Base-by-base conservation (phyloP, 2,888 invertebrate genomes). In the Cepaea hortensis region DNA sequence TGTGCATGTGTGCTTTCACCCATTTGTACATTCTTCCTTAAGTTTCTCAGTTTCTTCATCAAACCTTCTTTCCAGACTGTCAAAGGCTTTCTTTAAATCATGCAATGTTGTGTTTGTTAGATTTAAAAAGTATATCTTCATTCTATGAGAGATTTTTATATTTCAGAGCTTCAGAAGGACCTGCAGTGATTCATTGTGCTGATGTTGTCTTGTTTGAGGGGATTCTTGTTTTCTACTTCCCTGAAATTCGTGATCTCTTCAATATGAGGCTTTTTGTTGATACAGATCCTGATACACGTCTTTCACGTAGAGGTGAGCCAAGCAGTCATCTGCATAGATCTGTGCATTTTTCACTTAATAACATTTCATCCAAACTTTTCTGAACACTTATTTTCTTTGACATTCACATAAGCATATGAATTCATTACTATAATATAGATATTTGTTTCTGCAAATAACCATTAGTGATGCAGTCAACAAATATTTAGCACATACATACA, bases 221-320 rank as follows among this genome's bases (percentile, higher is more conserved):
- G 46, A 99, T 99, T 94, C 96, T 99, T 87, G 98, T 98, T 70
- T 99, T 99, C 95, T 99, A 99, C 95, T 98, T 98, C 95, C 97
- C 98, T 0, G 97, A 98, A 94, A 97, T 99, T 89, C 95, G 99
- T 84, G 97, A 98, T 88, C 95, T 99, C 87, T 99, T 99, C 95
- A 98, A 99, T 95, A 99, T 99, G 98, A 99, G 99, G 95, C 95
- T 99, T 72, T 99, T 99, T 95, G 99, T 99, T 5, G 99, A 99
- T 94, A 99, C 99, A 0, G 99, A 99, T 95, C 98, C 99, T 0
- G 99, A 99, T 94, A 99, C 98, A 0, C 96, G 99, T 93, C 95
- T 99, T 48, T 98, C 99, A 0, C 96, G 99, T 92, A 96, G 99
- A 96, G 99, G 98, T 98, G 62, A 62, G 62, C 55, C 55, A 55